Evolutionary conservation across 2,888 invertebrate genomes (phyloP).

Genomic region (Sepiola atlantica): DNA sequence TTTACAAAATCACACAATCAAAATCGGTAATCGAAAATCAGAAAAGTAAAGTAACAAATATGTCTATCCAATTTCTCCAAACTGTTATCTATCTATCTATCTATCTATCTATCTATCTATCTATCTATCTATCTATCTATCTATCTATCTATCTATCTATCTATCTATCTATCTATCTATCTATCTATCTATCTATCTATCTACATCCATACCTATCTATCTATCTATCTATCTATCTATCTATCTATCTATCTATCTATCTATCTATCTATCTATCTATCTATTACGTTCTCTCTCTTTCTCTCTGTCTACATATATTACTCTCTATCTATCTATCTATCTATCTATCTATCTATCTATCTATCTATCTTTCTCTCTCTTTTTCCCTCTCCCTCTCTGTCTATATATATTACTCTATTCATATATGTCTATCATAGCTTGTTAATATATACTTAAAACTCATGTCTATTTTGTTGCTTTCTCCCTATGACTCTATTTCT

Average conservation of each 20-base stretch:
- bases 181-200: background rate
- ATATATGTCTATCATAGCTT: background rate
- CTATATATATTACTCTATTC: background rate
- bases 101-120: background rate
- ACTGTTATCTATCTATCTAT: background rate
- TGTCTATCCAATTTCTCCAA: too few species aligned
- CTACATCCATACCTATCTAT: background rate
- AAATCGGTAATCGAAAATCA: background rate
- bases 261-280: too few species aligned
- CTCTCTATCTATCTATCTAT: background rate
- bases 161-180: constrained; percentile 32
- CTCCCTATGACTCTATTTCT: too few species aligned
- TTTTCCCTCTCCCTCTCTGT: too few species aligned
- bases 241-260: constrained; percentile 32
- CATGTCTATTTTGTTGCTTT: too few species aligned
- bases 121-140: background rate
- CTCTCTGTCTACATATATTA: background rate
- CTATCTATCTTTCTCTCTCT: too few species aligned
- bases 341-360: too few species aligned
- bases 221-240: background rate
- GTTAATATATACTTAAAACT: too few species aligned
- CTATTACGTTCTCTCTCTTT: too few species aligned
- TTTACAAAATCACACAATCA: background rate
- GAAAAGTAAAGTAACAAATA: background rate
- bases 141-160: background rate